Evolutionary conservation across 2,888 invertebrate species (phyloP).

Genomic region (Euzetes globulus): DNA sequence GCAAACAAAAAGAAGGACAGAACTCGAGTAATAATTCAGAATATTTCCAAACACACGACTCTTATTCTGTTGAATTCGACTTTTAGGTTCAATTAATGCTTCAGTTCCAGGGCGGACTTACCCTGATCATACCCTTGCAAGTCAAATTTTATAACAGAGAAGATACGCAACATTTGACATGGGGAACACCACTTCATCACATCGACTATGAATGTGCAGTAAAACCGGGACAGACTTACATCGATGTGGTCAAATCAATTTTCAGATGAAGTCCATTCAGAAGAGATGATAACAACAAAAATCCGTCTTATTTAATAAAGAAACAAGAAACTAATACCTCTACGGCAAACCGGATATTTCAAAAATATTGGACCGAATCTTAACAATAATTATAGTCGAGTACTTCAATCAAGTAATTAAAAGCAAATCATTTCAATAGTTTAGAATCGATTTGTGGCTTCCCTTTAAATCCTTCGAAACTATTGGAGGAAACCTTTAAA

Average conservation of each 20-base stretch:
- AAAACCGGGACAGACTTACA: conserved; percentile 47
- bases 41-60: background rate
- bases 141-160: conserved; percentile 53
- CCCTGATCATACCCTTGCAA: conserved; percentile 52
- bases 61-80: background rate
- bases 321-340: background rate
- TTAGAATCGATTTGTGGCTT: conserved; percentile 11
- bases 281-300: background rate
- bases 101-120: conserved; percentile 51
- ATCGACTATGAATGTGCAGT: conserved; percentile 53
- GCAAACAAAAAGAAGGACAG: conserved; percentile 38
- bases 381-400: background rate
- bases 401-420: background rate
- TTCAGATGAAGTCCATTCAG: conserved; percentile 8
- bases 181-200: conserved; percentile 53
- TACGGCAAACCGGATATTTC: background rate
- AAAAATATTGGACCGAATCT: background rate
- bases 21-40: conserved; percentile 20
- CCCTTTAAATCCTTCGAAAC: background rate
- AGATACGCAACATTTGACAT: conserved; percentile 53
- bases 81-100: conserved; percentile 35
- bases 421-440: background rate
- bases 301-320: background rate
- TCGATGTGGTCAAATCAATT: conserved; percentile 20
- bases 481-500: background rate